phyloP scores from a whole-genome alignment of 2,888 invertebrate genomes.

The Pyrgus malvae region DNA sequence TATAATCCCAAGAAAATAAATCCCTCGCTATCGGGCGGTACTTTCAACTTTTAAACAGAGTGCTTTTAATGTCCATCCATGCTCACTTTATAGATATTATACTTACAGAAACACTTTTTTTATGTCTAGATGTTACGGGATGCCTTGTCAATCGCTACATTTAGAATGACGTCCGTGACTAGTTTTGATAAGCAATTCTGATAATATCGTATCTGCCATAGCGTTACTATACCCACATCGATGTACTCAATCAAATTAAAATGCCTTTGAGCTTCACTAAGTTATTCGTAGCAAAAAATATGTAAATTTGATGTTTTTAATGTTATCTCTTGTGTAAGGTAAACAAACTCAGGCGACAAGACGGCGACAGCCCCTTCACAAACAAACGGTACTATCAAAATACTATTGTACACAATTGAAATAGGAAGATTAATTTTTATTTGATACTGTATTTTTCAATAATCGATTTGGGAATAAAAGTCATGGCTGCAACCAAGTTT shows the following conservation, averaged over 20 bases:
- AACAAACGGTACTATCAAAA: conserved; percentile 49
- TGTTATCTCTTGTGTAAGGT: conserved; percentile 45
- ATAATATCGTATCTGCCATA: conserved; percentile 28
- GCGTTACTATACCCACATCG: conserved; percentile 24
- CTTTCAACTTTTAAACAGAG: background rate
- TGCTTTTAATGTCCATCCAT: conserved; percentile 9
- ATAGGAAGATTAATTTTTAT: conserved; percentile 3
- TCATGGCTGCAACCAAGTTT: too few relatives aligned
- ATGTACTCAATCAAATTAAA: conserved; percentile 27
- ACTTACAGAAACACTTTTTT: conserved; percentile 25
- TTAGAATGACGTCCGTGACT: conserved; percentile 28
- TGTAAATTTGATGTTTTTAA: conserved; percentile 54
- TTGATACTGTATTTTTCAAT: background rate
- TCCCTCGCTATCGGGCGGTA: too few relatives aligned
- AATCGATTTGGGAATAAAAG: too few relatives aligned
- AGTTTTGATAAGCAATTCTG: conserved; percentile 28
- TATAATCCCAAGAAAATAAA: too few relatives aligned
- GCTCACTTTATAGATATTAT: conserved; percentile 15
- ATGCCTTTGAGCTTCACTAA: conserved; percentile 9
- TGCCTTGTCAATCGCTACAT: conserved; percentile 32
- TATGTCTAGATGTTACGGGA: conserved; percentile 20
- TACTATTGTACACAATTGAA: conserved; percentile 6
- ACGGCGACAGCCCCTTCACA: conserved; percentile 40
- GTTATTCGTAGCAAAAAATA: conserved; percentile 50
- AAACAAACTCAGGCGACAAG: conserved; percentile 47